Percentiles rank a stretch among this genome's conserved stretches.
These are phyloP conservation scores for Drosophila pandora DNA, from an alignment of 1,140 invertebrate species.

Conservation along the genomic window DNA sequence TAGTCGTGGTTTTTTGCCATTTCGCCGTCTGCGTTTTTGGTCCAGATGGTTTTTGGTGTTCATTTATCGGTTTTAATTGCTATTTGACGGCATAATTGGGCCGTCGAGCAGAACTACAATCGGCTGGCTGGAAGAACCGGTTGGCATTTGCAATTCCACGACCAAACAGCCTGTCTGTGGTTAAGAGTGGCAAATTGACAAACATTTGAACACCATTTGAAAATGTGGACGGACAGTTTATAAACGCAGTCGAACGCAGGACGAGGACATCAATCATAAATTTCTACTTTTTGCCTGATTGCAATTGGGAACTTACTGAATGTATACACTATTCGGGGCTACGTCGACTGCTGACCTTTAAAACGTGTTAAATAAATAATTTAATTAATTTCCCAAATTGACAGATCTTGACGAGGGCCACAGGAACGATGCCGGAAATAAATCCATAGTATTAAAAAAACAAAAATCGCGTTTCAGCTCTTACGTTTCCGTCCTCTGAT, in stretches of 20 bases:
- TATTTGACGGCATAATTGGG: constrained; percentile 44
- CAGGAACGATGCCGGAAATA: constrained; percentile 38
- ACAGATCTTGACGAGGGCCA: constrained; percentile 53
- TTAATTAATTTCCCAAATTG: constrained; percentile 78
- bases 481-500: constrained; percentile 27
- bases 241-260: constrained; percentile 45
- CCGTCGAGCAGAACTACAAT: constrained; percentile 47
- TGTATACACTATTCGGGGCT: background rate
- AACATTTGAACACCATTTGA: constrained; percentile 61
- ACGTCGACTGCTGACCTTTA: constrained; percentile 13
- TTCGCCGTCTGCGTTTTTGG: background rate
- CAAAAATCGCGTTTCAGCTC: constrained; percentile 30
- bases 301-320: constrained; percentile 50
- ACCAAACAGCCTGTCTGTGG: constrained; percentile 28
- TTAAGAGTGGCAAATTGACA: constrained; percentile 56
- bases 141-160: constrained; percentile 21
- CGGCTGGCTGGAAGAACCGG: constrained; percentile 11
- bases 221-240: constrained; percentile 56
- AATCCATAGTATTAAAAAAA: constrained; percentile 12
- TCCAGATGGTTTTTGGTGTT: constrained; percentile 13
- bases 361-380: constrained; percentile 73
- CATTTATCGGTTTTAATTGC: constrained; percentile 39
- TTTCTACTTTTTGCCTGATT: constrained; percentile 31
- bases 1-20: background rate
- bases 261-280: constrained; percentile 60